Evolutionary conservation across 2,797 vertebrate genomes (phyloP).

Genomic region (Danio choprae): DNA sequence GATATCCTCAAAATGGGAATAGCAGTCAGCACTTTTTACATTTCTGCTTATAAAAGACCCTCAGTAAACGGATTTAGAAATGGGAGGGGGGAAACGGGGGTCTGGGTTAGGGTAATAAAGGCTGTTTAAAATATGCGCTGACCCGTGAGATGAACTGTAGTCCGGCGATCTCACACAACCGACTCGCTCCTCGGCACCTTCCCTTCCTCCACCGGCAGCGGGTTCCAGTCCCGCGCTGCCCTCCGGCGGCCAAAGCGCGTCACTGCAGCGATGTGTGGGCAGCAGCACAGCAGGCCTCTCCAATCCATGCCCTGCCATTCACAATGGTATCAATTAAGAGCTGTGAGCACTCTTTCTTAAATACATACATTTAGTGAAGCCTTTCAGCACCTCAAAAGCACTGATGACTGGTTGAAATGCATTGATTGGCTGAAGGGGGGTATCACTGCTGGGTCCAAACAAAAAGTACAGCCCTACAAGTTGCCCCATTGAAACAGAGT

Average conservation of each 20-base stretch:
- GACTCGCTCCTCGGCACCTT: constrained; percentile 57
- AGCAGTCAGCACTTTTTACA: constrained; percentile 90
- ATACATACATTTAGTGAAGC: constrained; percentile 43
- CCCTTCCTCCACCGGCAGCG: constrained; percentile 82
- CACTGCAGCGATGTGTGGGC: constrained; percentile 79
- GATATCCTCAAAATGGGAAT: constrained; percentile 89
- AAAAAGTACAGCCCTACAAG: constrained; percentile 32
- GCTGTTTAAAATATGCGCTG: constrained; percentile 84
- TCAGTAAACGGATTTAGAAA: constrained; percentile 81
- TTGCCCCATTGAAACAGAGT: constrained; percentile 2
- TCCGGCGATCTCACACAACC: constrained; percentile 77
- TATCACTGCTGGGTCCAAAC: constrained; percentile 31
- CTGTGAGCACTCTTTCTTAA: constrained; percentile 34
- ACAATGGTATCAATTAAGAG: constrained; percentile 30
- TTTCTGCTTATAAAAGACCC: constrained; percentile 82
- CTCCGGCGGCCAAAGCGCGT: constrained; percentile 87
- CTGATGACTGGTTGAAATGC: constrained; percentile 38
- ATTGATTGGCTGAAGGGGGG: constrained; percentile 42
- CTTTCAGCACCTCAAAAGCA: constrained; percentile 31
- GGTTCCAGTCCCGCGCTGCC: constrained; percentile 90
- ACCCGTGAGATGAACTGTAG: constrained; percentile 92
- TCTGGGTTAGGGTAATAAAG: constrained; percentile 84
- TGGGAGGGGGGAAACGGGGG: constrained; percentile 79
- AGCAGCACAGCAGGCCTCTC: constrained; percentile 68
- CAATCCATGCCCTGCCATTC: constrained; percentile 61